Evolutionary conservation across 2,888 invertebrate species (phyloP).

Genomic region (Mamestra brassicae): DNA sequence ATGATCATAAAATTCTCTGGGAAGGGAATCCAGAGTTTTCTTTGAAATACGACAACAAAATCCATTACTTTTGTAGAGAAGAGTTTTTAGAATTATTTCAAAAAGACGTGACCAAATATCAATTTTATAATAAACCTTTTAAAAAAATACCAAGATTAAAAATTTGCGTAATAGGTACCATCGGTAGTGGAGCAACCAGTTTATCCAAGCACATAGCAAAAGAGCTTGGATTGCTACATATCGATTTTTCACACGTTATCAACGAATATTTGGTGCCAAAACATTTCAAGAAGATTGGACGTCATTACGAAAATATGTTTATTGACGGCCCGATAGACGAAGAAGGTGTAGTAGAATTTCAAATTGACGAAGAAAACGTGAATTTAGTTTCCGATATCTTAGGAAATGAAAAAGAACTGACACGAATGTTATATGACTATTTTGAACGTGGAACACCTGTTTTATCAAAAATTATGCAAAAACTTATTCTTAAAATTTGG

Average conservation of each 20-base stretch:
- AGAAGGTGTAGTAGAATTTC: constrained; percentile 79
- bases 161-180: constrained; percentile 91
- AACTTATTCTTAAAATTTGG: constrained; percentile 88
- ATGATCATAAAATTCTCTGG: constrained; percentile 90
- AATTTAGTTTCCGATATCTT: constrained; percentile 77
- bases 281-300: constrained; percentile 86
- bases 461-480: constrained; percentile 82
- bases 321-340: constrained; percentile 78
- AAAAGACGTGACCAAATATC: constrained; percentile 86
- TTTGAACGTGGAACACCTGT: constrained; percentile 87
- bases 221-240: constrained; percentile 89
- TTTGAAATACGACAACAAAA: constrained; percentile 88
- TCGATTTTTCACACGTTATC: constrained; percentile 85
- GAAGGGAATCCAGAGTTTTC: constrained; percentile 91
- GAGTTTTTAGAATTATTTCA: constrained; percentile 88
- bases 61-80: constrained; percentile 89
- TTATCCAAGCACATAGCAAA: constrained; percentile 87
- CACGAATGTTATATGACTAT: constrained; percentile 85
- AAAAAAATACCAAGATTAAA: constrained; percentile 87
- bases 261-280: constrained; percentile 81
- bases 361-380: constrained; percentile 81
- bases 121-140: constrained; percentile 84
- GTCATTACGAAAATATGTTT: constrained; percentile 83
- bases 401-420: constrained; percentile 81
- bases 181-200: constrained; percentile 90